A percentile compares a stretch with the other conserved stretches of the same genome.
These are phyloP conservation scores for Prochilodus magdalenae DNA, from an alignment of 2,113 vertebrate species.

Conservation along the genomic window DNA sequence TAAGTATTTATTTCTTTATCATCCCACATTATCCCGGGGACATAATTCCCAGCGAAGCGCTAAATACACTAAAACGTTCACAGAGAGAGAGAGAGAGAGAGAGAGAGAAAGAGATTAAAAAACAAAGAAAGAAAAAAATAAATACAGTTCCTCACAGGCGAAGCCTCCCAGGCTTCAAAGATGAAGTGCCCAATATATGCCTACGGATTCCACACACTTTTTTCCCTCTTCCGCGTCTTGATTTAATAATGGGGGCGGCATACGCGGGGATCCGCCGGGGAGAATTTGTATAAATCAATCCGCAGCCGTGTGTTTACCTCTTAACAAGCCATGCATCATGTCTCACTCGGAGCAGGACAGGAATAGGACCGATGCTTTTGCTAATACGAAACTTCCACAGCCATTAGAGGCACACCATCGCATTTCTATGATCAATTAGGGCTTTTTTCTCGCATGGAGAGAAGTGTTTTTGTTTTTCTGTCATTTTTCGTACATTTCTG, in stretches of 20 bases:
- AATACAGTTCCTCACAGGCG: constrained; percentile 19
- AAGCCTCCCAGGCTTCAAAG: constrained; percentile 44
- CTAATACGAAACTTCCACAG: constrained; percentile 51
- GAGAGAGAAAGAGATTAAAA: constrained; percentile 1
- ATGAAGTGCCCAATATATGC: constrained; percentile 58
- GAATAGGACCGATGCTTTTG: constrained; percentile 53
- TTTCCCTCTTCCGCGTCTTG: constrained; percentile 42
- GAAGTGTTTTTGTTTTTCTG: not conserved
- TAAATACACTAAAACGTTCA: not conserved
- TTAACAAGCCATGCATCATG: constrained; percentile 64
- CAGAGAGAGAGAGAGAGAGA: not conserved
- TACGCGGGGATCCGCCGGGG: constrained; percentile 44
- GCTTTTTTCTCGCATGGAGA: not conserved
- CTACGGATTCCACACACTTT: constrained; percentile 32
- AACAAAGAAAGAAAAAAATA: constrained; percentile 30
- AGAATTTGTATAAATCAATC: constrained; percentile 65
- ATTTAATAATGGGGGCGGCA: constrained; percentile 60
- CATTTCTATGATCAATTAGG: constrained; percentile 30
- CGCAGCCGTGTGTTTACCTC: constrained; percentile 53
- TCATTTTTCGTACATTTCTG: not conserved
- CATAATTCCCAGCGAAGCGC: not conserved
- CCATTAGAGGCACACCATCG: constrained; percentile 6
- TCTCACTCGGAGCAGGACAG: constrained; percentile 38
- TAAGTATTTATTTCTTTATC: no score
- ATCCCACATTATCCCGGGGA: not conserved